A percentile compares a stretch with the other conserved stretches of the same genome.
phyloP scores from a whole-genome alignment of 2,113 vertebrate species.

The Pyrgilauda ruficollis region DNA sequence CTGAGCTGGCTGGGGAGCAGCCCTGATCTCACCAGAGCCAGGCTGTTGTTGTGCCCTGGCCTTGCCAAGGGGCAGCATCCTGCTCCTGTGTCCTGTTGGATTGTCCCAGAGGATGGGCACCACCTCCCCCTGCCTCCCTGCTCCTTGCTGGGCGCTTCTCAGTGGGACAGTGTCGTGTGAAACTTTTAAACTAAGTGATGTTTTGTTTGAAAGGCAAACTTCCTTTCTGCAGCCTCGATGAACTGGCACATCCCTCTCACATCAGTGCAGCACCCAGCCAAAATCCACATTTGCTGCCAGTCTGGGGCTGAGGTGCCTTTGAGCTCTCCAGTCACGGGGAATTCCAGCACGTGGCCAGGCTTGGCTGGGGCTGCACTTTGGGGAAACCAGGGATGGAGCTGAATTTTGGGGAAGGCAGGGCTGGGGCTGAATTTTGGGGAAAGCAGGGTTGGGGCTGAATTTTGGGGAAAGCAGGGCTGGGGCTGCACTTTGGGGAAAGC shows the following conservation, averaged over 20 bases:
- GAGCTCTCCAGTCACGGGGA: fast-evolving
- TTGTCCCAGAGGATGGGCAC: background rate
- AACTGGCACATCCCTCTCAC: background rate
- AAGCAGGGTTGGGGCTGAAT: no score
- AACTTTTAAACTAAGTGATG: background rate
- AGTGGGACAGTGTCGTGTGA: background rate
- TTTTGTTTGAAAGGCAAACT: background rate
- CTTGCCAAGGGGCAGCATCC: background rate
- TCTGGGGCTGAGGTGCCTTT: background rate
- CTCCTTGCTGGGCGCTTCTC: background rate
- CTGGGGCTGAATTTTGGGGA: no score
- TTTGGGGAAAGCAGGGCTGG: no score
- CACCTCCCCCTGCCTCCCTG: background rate
- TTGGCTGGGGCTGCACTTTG: background rate
- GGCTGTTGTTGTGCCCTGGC: background rate
- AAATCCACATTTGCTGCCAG: background rate
- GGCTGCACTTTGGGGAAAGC: no score
- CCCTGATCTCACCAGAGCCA: background rate
- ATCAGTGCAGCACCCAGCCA: background rate
- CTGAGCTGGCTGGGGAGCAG: background rate
- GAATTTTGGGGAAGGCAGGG: no score
- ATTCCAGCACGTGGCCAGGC: fast-evolving
- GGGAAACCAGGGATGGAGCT: background rate
- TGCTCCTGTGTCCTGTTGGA: background rate
- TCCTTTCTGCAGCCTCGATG: background rate